phyloP scores from a whole-genome alignment of 1,140 invertebrate genomes.

The Hylyphantes graminicola region DNA sequence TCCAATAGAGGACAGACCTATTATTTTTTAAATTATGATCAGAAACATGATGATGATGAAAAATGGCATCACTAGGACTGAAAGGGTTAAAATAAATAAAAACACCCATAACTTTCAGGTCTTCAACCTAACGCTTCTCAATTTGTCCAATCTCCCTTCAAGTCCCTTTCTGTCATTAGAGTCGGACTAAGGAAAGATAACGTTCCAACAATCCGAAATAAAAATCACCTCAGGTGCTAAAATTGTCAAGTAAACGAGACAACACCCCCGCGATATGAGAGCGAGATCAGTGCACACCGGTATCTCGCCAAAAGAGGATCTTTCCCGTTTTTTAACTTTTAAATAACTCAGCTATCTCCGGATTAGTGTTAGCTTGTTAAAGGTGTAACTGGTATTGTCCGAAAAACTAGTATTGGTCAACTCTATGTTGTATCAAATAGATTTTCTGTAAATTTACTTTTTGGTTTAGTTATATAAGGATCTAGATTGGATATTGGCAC shows the following conservation, averaged over 20 bases:
- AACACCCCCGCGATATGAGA: conserved; percentile 52
- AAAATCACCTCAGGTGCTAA: conserved; percentile 59
- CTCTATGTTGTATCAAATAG: too few relatives aligned
- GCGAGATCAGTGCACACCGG: conserved; percentile 21
- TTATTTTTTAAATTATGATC: too few relatives aligned
- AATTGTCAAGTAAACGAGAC: conserved; percentile 58
- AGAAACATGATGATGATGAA: too few relatives aligned
- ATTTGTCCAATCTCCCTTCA: conserved; percentile 25
- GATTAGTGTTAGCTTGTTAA: conserved; percentile 25
- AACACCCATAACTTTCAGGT: too few relatives aligned
- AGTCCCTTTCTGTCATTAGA: conserved; percentile 25
- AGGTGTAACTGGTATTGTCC: too few relatives aligned
- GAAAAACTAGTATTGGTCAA: too few relatives aligned
- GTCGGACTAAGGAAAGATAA: conserved; percentile 33
- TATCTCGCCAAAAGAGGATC: conserved; percentile 24
- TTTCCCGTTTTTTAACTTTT: conserved; percentile 44
- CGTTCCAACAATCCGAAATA: conserved; percentile 41
- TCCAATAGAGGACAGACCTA: too few relatives aligned
- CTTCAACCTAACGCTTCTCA: neutral
- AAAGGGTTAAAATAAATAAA: too few relatives aligned
- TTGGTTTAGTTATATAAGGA: too few relatives aligned
- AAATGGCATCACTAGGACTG: too few relatives aligned
- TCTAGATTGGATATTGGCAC: too few relatives aligned
- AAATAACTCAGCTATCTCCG: conserved; percentile 29
- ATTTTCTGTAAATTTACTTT: too few relatives aligned